These are phyloP conservation scores for Eriosoma lanigerum DNA, from an alignment of 1,140 invertebrate species.

Conservation along the genomic window DNA sequence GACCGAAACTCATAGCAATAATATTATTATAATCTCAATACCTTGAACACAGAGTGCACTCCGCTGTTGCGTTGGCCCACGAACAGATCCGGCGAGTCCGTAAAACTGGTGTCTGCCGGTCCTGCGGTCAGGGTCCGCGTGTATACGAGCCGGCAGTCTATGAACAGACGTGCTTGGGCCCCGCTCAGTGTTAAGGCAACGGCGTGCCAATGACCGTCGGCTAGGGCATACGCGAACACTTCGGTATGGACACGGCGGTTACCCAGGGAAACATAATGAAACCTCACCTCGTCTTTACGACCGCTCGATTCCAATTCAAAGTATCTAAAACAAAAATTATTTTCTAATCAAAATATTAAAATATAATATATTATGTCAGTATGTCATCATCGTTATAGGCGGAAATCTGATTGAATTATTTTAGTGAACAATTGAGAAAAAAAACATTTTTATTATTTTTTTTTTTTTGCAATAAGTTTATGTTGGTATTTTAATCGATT, in stretches of 20 bases:
- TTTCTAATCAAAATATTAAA: too few species aligned
- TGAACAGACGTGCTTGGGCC: slow-evolving; percentile 76
- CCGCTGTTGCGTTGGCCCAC: slow-evolving; percentile 78
- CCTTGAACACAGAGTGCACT: slow-evolving; percentile 85
- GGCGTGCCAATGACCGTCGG: slow-evolving; percentile 83
- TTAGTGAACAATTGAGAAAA: too few species aligned
- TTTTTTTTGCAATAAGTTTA: too few species aligned
- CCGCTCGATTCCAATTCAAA: slow-evolving; percentile 89
- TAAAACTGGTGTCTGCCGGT: slow-evolving; percentile 71
- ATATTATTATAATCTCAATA: too few species aligned
- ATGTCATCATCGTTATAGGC: too few species aligned
- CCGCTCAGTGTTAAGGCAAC: slow-evolving; percentile 80
- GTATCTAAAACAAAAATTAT: too few species aligned
- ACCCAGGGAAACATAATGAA: slow-evolving; percentile 67
- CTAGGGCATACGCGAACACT: slow-evolving; percentile 82
- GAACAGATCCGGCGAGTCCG: slow-evolving; percentile 75
- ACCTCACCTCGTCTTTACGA: slow-evolving; percentile 78
- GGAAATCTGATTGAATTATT: too few species aligned
- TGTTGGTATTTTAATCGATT: too few species aligned
- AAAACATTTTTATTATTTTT: too few species aligned
- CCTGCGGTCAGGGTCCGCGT: slow-evolving; percentile 66
- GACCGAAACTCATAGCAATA: too few species aligned
- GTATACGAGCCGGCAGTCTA: slow-evolving; percentile 84
- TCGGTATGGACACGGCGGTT: slow-evolving; percentile 72
- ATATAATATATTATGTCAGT: too few species aligned